These are phyloP conservation scores for Cinara cedri DNA, from an alignment of 2,888 invertebrate genomes.

Conservation along the genomic window DNA sequence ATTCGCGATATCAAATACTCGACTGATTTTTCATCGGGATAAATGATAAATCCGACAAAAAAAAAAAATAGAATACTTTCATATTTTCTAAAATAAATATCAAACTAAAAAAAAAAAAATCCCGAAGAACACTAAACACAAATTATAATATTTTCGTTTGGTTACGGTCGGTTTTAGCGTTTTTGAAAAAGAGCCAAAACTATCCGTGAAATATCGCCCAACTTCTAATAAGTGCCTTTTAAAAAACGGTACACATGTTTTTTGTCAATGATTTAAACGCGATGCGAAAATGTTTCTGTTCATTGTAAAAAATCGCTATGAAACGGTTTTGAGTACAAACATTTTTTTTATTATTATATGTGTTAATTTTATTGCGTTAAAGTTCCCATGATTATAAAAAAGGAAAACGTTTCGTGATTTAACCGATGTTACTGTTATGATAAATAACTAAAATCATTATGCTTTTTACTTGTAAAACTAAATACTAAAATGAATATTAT, in stretches of 20 bases:
- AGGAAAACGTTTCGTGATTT: no score
- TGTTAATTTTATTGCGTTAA: conserved; percentile 1
- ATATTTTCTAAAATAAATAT: no score
- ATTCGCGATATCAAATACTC: no score
- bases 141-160: conserved; percentile 17
- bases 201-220: conserved; percentile 20
- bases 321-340: background rate
- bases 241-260: conserved; percentile 20
- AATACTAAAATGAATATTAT: no score
- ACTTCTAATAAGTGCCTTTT: conserved; percentile 37
- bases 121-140: background rate
- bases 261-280: conserved; percentile 19
- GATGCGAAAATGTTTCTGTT: background rate
- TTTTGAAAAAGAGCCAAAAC: conserved; percentile 39
- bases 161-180: conserved; percentile 32
- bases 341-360: background rate
- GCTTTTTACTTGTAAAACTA: no score
- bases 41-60: no score
- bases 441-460: no score
- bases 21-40: no score
- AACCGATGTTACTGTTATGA: no score
- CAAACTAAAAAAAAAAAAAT: background rate
- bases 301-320: background rate
- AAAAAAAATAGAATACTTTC: no score
- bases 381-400: background rate